Evolutionary conservation across 2,888 invertebrate species (phyloP), one percentile per base, ranked within the genome.

Genomic region (Tipula confusa): DNA sequence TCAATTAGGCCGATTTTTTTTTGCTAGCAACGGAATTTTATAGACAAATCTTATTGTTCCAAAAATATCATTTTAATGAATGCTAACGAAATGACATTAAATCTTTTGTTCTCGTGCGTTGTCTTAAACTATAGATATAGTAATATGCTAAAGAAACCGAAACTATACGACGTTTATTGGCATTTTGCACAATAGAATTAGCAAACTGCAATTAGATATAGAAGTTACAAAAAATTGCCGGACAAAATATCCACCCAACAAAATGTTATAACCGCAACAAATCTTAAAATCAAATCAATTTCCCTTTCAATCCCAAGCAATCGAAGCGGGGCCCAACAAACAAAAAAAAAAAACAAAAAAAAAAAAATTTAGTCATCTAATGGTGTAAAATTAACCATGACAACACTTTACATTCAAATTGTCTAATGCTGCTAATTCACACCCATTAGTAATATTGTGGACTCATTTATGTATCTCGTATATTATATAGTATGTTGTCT

Each of bases 391-490:
- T 64, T 64, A 64, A 64, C 64, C 64, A 64, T 64, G 64, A 64
- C 64, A 64, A 64, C 64, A 64, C 64, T 64, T 64, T 64, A 64
- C 24, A 64, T 64, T 64, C 64, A 64, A n/a, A 64, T 64, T 64
- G 64, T 64, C 64, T 64, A 64, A 64, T 64, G 18, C 24, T 64
- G 64, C 24, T 64, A 64, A 64, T 64, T 64, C 24, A 64, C 64
- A 24, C 64, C 64, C 64, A 64, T 64, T 64, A 64, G 64, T 24
- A 24, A 9, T 24, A 43, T n/a, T 43, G 43, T 43, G 43, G 15
- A 43, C 43, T 43, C 43, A 43, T 43, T 64, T 64, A 24, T n/a
- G n/a, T n/a, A n/a, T n/a, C n/a, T n/a, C n/a, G n/a, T n/a, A n/a
- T n/a, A n/a, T n/a, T n/a, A n/a, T n/a, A n/a, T n/a, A n/a, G n/a